Percentiles rank a stretch among this genome's conserved stretches.
Conservation (phyloP, 2,113 vertebrate species). For the Periophthalmus modestus region DNA sequence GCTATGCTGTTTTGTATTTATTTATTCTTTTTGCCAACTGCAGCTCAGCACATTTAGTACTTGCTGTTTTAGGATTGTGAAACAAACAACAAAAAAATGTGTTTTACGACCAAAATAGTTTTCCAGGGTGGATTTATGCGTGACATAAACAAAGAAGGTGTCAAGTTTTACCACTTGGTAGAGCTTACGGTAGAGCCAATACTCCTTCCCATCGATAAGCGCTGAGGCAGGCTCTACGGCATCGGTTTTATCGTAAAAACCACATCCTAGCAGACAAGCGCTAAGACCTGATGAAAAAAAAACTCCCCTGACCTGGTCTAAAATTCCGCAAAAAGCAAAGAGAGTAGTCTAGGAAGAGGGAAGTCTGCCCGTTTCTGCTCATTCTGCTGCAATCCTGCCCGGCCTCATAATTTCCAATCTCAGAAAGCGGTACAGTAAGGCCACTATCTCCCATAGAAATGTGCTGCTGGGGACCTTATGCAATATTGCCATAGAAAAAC, state of each 20-base stretch:
- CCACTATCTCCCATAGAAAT: neutral
- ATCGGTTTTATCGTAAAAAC: neutral
- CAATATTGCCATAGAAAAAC: neutral
- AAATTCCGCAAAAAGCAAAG: neutral
- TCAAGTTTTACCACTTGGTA: neutral
- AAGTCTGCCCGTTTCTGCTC: neutral
- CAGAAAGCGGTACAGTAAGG: neutral
- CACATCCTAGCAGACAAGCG: neutral
- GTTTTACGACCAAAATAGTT: no score
- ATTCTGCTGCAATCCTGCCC: neutral
- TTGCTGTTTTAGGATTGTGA: no score
- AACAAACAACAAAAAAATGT: no score
- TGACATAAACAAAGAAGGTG: no score
- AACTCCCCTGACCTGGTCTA: neutral
- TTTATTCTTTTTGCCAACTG: no score
- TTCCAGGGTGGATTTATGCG: no score
- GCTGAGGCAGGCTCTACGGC: no score
- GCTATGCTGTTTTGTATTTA: no score
- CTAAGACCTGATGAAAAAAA: neutral
- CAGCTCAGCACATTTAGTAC: no score
- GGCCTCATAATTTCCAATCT: neutral
- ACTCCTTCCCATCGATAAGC: no score
- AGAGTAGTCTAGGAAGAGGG: neutral
- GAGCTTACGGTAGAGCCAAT: neutral
- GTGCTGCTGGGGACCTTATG: neutral